These are phyloP conservation scores for Pithys albifrons DNA, from an alignment of 2,113 vertebrate genomes.

Conservation along the genomic window DNA sequence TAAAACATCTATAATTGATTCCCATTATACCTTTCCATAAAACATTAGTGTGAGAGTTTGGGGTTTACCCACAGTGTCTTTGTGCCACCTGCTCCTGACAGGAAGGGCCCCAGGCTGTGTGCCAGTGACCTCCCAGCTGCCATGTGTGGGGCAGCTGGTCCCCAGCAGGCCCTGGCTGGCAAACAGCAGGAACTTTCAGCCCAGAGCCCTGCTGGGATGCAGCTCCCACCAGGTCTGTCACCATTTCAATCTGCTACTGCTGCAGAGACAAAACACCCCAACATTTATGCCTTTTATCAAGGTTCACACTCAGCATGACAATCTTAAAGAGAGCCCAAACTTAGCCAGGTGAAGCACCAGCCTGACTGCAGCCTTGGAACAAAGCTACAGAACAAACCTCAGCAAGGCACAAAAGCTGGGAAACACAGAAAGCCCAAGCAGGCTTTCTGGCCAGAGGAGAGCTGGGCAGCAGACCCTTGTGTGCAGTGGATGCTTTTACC, in stretches of 20 bases:
- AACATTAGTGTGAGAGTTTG: background rate
- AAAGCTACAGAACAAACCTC: background rate
- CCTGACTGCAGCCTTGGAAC: background rate
- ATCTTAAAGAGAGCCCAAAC: background rate
- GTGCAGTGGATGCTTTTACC: background rate
- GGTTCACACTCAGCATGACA: background rate
- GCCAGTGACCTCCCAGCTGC: slow-evolving; percentile 5
- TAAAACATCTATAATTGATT: background rate
- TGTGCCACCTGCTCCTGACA: slow-evolving; percentile 5
- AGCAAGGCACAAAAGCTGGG: background rate
- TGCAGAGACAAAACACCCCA: background rate
- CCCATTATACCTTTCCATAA: background rate
- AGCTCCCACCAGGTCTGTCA: background rate
- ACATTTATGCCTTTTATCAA: background rate
- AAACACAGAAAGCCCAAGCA: background rate
- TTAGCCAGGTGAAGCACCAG: background rate
- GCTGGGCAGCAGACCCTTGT: background rate
- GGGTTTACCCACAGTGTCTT: background rate
- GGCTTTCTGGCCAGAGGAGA: background rate
- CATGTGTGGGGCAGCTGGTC: background rate
- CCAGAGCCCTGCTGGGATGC: background rate
- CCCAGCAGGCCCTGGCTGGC: background rate
- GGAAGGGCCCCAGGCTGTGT: background rate
- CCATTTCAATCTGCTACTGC: background rate
- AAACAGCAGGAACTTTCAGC: background rate